Conservation (phyloP, 2,888 invertebrate species). For the Chrysina gloriosa region DNA sequence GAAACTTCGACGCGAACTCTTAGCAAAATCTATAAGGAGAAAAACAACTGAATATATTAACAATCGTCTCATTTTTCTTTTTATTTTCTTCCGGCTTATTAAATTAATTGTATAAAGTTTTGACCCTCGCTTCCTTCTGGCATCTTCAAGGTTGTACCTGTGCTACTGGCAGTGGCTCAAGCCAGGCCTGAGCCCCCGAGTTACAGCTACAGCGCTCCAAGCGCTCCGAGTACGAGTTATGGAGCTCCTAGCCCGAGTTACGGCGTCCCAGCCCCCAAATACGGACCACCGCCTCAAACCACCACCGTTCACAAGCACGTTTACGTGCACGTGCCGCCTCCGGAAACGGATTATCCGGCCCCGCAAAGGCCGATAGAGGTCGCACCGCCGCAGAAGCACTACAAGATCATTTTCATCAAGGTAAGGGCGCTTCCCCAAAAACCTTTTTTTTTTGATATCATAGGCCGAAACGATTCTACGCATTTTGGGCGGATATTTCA, state of each 20-base stretch:
- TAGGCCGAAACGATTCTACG: background rate
- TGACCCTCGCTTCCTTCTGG: background rate
- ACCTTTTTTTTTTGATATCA: too few species aligned
- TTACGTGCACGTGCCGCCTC: slow-evolving; percentile 91
- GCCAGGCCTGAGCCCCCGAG: slow-evolving; percentile 65
- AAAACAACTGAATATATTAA: too few species aligned
- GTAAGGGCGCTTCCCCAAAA: too few species aligned
- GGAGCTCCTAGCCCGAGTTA: slow-evolving; percentile 63
- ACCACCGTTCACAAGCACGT: slow-evolving; percentile 90
- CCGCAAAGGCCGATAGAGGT: slow-evolving; percentile 71
- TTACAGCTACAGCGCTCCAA: slow-evolving; percentile 61
- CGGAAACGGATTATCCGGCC: slow-evolving; percentile 81
- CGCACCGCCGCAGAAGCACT: slow-evolving; percentile 80
- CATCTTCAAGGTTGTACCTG: slow-evolving; percentile 53
- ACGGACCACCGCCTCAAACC: slow-evolving; percentile 78
- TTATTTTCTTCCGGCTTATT: too few species aligned
- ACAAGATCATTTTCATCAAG: slow-evolving; percentile 88
- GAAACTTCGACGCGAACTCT: too few species aligned
- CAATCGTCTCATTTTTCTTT: too few species aligned
- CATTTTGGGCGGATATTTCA: slow-evolving; percentile 79
- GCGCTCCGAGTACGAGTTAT: slow-evolving; percentile 63
- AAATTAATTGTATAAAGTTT: background rate
- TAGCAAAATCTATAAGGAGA: too few species aligned
- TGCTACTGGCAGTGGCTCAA: slow-evolving; percentile 61
- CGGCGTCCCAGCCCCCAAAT: slow-evolving; percentile 72